phyloP scores from a whole-genome alignment of 30 jellyfish, hydroid and myxozoan genomes.

The Aurelia sp. region DNA sequence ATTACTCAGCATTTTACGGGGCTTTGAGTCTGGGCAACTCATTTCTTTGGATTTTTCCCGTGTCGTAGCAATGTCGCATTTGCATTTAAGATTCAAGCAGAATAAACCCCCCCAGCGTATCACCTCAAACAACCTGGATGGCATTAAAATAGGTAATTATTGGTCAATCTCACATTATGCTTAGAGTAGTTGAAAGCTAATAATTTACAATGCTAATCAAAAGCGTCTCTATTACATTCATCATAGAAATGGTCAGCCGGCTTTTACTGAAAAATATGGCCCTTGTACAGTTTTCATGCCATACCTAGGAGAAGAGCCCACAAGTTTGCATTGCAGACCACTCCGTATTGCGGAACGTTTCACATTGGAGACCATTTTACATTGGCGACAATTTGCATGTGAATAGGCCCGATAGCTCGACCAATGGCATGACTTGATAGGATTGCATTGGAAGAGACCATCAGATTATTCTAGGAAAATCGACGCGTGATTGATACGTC shows the following conservation, averaged over 20 bases:
- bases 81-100: too few relatives aligned
- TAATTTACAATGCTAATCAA: constrained; percentile 1
- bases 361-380: too few relatives aligned
- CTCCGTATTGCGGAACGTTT: too few relatives aligned
- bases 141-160: constrained; percentile 12
- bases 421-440: not conserved
- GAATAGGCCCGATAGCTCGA: not conserved
- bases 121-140: constrained; percentile 3
- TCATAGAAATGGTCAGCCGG: not conserved
- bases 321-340: too few relatives aligned
- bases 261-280: not conserved
- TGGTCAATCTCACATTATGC: constrained; percentile 8
- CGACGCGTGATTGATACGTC: constrained; percentile 24
- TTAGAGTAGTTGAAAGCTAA: not conserved
- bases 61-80: too few relatives aligned
- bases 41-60: too few relatives aligned
- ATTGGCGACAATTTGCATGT: not conserved
- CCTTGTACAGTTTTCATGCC: too few relatives aligned
- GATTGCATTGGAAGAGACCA: constrained; percentile 14
- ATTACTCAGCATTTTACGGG: too few relatives aligned
- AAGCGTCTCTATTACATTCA: not conserved
- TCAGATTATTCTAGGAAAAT: constrained; percentile 13
- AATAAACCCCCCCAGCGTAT: too few relatives aligned
- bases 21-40: too few relatives aligned
- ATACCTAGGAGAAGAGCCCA: too few relatives aligned